phyloP scores from a whole-genome alignment of 2,113 vertebrate species.

The Solea senegalensis region DNA sequence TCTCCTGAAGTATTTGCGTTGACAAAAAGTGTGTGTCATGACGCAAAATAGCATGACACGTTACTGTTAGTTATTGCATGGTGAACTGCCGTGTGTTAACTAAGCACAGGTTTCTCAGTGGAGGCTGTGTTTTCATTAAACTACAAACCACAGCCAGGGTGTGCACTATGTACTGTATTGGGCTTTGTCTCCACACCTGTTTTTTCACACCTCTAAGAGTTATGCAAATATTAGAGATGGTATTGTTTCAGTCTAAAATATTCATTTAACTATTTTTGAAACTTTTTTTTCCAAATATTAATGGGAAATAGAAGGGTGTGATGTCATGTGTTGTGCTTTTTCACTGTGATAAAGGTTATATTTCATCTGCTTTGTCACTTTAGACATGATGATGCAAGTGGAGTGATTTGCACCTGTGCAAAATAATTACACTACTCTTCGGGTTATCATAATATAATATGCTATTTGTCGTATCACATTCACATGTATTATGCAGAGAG shows the following conservation, averaged over 20 bases:
- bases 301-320: background rate
- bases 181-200: background rate
- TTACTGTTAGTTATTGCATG: slow-evolving; percentile 14
- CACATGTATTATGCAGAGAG: too few relatives aligned
- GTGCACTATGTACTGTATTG: background rate
- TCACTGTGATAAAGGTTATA: background rate
- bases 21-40: background rate
- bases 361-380: background rate
- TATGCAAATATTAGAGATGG: background rate
- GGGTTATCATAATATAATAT: too few relatives aligned
- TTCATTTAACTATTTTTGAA: too few relatives aligned
- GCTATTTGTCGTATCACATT: too few relatives aligned
- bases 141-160: background rate
- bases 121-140: background rate
- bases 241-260: too few relatives aligned
- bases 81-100: background rate
- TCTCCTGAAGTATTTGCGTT: background rate
- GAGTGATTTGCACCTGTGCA: too few relatives aligned
- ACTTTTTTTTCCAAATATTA: background rate
- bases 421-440: too few relatives aligned
- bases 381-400: background rate
- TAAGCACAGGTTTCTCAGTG: background rate
- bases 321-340: slow-evolving; percentile 17
- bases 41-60: background rate
- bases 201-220: background rate